A percentile compares a stretch with the other conserved stretches of the same genome.
phyloP scores from a whole-genome alignment of 2,888 invertebrate species.

The Rhaphigaster nebulosa region DNA sequence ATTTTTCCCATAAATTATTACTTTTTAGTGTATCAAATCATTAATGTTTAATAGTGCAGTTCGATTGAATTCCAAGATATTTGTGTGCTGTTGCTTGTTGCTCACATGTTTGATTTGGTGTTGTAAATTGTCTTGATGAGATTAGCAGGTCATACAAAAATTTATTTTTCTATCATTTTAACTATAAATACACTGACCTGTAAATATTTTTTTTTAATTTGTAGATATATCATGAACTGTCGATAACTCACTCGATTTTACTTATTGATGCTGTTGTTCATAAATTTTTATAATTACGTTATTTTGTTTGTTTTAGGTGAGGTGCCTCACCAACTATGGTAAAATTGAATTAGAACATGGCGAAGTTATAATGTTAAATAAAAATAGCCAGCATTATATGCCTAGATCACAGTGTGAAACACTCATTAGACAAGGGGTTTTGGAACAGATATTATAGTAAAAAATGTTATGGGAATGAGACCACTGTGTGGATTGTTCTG shows the following conservation, averaged over 20 bases:
- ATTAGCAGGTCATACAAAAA: neutral
- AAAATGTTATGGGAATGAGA: neutral
- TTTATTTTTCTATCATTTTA: neutral
- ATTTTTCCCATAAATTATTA: neutral
- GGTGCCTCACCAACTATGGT: slow-evolving; percentile 91
- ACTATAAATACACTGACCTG: neutral
- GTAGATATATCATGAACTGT: neutral
- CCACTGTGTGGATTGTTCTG: neutral
- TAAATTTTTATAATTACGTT: neutral
- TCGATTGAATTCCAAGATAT: too few species aligned
- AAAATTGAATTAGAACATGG: slow-evolving; percentile 95
- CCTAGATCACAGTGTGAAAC: slow-evolving; percentile 91
- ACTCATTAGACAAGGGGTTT: slow-evolving; percentile 88
- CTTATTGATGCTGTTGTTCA: neutral
- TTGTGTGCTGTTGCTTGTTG: too few species aligned
- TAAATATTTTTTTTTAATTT: neutral
- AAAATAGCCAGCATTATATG: slow-evolving; percentile 91
- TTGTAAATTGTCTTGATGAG: neutral
- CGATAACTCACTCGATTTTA: neutral
- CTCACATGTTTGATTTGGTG: too few species aligned
- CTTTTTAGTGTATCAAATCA: neutral
- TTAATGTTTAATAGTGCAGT: too few species aligned
- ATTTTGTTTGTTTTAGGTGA: slow-evolving; percentile 71
- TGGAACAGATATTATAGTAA: slow-evolving; percentile 75
- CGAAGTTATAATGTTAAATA: slow-evolving; percentile 88